Evolutionary conservation across 1,140 invertebrate genomes (phyloP).

Genomic region (Eriosoma lanigerum): DNA sequence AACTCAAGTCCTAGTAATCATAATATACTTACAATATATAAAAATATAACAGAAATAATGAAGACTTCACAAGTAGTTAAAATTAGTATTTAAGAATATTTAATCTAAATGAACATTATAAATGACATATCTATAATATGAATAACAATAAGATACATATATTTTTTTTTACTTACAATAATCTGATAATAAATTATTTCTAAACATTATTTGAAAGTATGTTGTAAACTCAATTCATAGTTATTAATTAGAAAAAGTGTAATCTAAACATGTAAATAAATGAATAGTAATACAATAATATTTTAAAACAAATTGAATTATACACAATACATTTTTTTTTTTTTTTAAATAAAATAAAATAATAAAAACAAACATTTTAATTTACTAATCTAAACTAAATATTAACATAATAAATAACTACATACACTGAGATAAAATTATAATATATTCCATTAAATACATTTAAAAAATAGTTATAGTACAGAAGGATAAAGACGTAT

Average conservation of each 20-base stretch:
- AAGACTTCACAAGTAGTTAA: background rate
- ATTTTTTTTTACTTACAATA: constrained; percentile 7
- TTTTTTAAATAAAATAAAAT: too few relatives aligned
- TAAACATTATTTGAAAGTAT: constrained; percentile 6
- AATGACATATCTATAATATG: background rate
- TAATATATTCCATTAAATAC: constrained; percentile 1
- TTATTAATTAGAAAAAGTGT: background rate
- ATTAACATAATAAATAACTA: background rate
- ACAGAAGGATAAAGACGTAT: background rate
- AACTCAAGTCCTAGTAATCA: too few relatives aligned
- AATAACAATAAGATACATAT: background rate
- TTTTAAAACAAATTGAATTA: too few relatives aligned
- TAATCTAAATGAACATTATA: background rate
- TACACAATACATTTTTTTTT: too few relatives aligned
- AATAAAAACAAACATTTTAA: background rate
- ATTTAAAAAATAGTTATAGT: constrained; percentile 8
- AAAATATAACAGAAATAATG: too few relatives aligned
- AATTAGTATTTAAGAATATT: background rate
- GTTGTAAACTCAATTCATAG: background rate
- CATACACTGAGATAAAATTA: background rate
- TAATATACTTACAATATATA: too few relatives aligned
- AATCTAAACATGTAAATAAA: constrained; percentile 27
- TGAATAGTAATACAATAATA: background rate
- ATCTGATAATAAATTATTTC: background rate
- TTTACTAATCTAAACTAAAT: background rate